Evolutionary conservation across 2,797 vertebrate genomes (phyloP).

Genomic region (Crocidura indochinensis): DNA sequence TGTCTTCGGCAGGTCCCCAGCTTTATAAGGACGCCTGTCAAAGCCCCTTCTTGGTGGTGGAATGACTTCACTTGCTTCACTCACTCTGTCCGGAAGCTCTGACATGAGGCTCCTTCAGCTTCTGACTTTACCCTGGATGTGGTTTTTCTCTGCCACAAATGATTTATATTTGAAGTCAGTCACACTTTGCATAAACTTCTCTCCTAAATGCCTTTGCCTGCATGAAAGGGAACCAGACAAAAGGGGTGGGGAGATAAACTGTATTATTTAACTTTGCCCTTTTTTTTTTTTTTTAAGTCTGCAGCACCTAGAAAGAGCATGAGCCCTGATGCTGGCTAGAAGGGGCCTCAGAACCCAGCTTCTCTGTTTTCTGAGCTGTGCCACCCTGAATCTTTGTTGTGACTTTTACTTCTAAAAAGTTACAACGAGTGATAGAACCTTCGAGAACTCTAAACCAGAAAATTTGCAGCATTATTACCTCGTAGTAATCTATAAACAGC

Average conservation of each 20-base stretch:
- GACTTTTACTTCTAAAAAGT: no score
- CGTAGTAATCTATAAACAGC: no score
- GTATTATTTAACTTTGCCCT: constrained; percentile 5
- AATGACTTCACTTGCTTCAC: not conserved
- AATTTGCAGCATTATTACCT: not conserved
- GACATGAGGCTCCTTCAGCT: constrained; percentile 46
- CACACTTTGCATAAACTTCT: constrained; percentile 40
- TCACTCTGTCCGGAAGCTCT: constrained; percentile 79
- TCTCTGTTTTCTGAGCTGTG: constrained; percentile 30
- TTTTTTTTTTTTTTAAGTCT: constrained; percentile 50
- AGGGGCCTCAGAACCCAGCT: not conserved
- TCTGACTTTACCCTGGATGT: constrained; percentile 79
- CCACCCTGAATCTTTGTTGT: constrained; percentile 8
- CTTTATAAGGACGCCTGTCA: constrained; percentile 53
- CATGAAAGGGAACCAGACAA: not conserved
- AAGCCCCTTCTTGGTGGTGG: not conserved
- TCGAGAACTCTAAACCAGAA: not conserved
- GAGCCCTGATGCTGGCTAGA: constrained; percentile 30
- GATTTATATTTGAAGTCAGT: constrained; percentile 82
- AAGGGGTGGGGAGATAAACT: not conserved
- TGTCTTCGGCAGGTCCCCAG: constrained; percentile 72
- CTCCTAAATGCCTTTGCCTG: constrained; percentile 14
- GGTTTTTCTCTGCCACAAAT: constrained; percentile 81
- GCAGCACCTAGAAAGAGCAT: constrained; percentile 15
- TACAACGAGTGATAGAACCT: not conserved